Evolutionary conservation across 2,113 vertebrate species (phyloP).

Genomic region (Neolamprologus cancellatus): DNA sequence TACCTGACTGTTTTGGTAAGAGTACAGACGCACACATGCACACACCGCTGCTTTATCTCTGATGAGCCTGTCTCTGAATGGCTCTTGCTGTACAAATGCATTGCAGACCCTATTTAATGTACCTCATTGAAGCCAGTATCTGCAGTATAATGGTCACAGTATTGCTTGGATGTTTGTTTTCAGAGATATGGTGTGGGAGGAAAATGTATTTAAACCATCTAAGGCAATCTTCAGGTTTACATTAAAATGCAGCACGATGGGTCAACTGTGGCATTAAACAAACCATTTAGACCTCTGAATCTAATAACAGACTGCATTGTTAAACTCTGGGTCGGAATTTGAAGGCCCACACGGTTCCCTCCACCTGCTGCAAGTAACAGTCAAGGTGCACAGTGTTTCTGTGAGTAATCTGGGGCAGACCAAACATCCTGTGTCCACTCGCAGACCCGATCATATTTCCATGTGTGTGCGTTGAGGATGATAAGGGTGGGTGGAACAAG

Average conservation of each 20-base stretch:
- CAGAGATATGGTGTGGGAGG: conserved; percentile 6
- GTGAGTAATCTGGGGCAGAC: background rate
- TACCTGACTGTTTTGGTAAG: background rate
- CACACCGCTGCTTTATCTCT: background rate
- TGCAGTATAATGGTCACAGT: background rate
- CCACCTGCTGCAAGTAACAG: background rate
- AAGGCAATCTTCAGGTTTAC: background rate
- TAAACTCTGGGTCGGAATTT: background rate
- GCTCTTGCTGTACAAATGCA: background rate
- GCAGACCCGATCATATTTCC: background rate
- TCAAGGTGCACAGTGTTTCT: background rate
- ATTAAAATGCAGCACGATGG: background rate
- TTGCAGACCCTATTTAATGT: conserved; percentile 23
- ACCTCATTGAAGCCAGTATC: background rate
- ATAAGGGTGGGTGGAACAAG: conserved; percentile 39
- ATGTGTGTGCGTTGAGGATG: background rate
- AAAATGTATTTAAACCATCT: conserved; percentile 29
- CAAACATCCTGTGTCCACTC: background rate
- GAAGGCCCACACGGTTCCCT: background rate
- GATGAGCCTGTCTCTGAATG: conserved; percentile 18
- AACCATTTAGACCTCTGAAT: background rate
- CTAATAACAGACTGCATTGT: background rate
- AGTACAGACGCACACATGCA: background rate
- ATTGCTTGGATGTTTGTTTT: conserved; percentile 20
- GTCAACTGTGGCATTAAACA: background rate